Base-by-base conservation (phyloP, 2,797 vertebrate species). In the Nyctalus aviator region DNA sequence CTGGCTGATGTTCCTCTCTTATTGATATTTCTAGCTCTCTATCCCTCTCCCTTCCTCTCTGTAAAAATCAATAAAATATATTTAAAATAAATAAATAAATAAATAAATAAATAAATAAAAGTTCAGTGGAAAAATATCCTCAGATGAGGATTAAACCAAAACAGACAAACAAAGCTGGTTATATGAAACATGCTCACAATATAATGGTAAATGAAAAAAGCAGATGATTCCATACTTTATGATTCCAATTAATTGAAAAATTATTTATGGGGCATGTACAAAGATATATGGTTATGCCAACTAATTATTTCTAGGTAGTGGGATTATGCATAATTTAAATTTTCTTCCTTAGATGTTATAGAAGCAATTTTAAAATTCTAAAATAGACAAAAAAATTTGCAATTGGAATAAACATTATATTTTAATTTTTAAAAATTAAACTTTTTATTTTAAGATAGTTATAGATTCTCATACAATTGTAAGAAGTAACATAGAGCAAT, bases 361-460 rank as follows among this genome's bases (percentile, higher is more conserved):
- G 68, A 35, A 90, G 55, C 23, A 35, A 64, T 8, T 68, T 50
- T n/a, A 76, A 69, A 68, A 84, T 92, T 64, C 46, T 77, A 79
- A 68, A 62, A 68, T 66, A 66, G 30, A 62, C 23, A 35, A 41
- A 57, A 57, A 41, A 53, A 57, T 30, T 95, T 55, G 81, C 53
- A 69, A 75, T 79, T 21, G 48, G 32, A 81, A 85, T 46, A 88
- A 88, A 87, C 55, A 25, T 73, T 5, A 44, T 30, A 53, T 78
- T 90, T 55, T 30, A 64, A 62, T 15, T 84, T 50, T 53, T 44
- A 41, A 78, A 84, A 71, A 59, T 27, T 50, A 76, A 90, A 32
- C 4, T 62, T 91, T 83, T 86, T 62, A 46, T 76, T 82, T 77
- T 73, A 79, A 89, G 89, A 81, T 81, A 76, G 69, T 90, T 32